Evolutionary conservation across 2,888 invertebrate species (phyloP), one percentile per base, ranked within the genome.

Genomic region (Drosophila vallismaia): DNA sequence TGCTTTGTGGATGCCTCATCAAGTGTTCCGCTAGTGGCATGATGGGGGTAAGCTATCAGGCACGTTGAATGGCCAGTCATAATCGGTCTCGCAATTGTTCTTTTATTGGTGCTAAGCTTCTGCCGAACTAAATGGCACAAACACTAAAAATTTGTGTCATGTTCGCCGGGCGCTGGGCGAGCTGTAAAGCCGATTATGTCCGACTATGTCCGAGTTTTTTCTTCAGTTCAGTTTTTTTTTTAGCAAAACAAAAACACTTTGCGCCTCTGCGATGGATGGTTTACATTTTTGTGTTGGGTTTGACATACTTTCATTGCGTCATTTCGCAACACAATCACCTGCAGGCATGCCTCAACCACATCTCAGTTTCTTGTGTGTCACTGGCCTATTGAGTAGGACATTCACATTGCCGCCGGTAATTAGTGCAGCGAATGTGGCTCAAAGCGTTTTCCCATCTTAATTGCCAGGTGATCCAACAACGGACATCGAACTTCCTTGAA

Each of bases 251-350:
- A 19, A 19, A 71, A 62, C 68, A 50, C 71, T 10, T 33, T 33
- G 9, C 33, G 33, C 33, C 33, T 26, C 55, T 46, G 24, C 79
- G 63, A 51, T 56, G 54, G 49, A 51, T 56, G 48, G 49, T 50
- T 56, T 55, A 66, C 56, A 67, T 69, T 69, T 45, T 53, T 46
- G 45, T 31, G 28, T 36, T 55, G 24, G 9, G 53, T 53, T 66
- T 82, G 82, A 78, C 82, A 82, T 68, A 82, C 76, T 76, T 82
- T 55, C 71, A 71, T 84, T 84, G 77, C 84, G 86, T 84, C 81
- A 84, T 76, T 81, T 75, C 26, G 55, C 80, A 77, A 54, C 24
- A 69, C 74, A 82, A 71, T 33, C 57, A 69, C 56, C 64, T 71
- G 67, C 52, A 53, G 63, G 48, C 63, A 36, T 62, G 28, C 28